phyloP scores from a whole-genome alignment of 2,797 vertebrate species.

The Tapera naevia region DNA sequence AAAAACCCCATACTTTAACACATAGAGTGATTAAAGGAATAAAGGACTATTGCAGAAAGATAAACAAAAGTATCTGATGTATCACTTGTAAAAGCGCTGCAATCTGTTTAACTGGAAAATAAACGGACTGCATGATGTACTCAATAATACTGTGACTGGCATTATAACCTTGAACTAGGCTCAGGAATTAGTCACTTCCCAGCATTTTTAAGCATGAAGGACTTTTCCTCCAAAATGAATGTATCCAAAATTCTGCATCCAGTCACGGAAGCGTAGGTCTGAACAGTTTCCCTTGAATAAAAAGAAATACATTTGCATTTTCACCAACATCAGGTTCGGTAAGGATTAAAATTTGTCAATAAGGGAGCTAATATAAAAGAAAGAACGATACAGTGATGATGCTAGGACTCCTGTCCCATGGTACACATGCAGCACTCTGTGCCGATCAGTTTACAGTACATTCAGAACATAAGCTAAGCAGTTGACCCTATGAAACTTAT shows the following conservation, averaged over 20 bases:
- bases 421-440: background rate
- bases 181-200: background rate
- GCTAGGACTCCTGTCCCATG: background rate
- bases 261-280: background rate
- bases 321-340: fast-evolving
- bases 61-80: background rate
- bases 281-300: background rate
- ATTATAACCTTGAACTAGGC: background rate
- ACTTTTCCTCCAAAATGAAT: background rate
- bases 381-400: background rate
- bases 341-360: background rate
- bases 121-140: background rate
- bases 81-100: background rate
- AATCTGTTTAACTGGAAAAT: background rate
- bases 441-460: background rate
- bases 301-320: background rate
- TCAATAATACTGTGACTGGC: background rate
- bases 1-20: background rate
- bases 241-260: background rate
- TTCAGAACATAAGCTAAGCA: background rate
- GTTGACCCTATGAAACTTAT: background rate
- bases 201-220: background rate
- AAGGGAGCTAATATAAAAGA: background rate
- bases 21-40: background rate
- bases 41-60: background rate